Evolutionary conservation across 1,140 invertebrate genomes (phyloP).

Genomic region (Bathynomus jamesi): DNA sequence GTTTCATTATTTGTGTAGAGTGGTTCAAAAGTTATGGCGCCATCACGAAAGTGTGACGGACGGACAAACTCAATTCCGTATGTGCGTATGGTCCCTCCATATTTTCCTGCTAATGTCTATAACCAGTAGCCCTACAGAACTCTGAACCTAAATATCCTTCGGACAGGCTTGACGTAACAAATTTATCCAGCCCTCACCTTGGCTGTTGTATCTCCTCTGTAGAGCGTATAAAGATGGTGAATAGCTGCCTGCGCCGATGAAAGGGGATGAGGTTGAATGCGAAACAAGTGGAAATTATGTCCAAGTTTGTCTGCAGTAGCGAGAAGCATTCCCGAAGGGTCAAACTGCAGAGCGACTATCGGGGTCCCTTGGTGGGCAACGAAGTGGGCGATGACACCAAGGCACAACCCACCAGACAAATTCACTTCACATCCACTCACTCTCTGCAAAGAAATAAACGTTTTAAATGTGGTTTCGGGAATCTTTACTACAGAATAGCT

Average conservation of each 20-base stretch:
- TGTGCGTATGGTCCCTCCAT: too few species aligned
- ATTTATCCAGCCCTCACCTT: too few species aligned
- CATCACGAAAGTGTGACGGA: too few species aligned
- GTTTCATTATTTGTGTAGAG: too few species aligned
- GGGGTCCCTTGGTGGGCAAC: slow-evolving; percentile 79
- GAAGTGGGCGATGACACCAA: slow-evolving; percentile 82
- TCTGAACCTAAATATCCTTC: too few species aligned
- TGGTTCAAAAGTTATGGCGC: too few species aligned
- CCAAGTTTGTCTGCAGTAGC: slow-evolving; percentile 88
- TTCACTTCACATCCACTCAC: slow-evolving; percentile 32
- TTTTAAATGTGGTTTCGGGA: too few species aligned
- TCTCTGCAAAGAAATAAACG: slow-evolving; percentile 6
- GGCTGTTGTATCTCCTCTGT: slow-evolving; percentile 71
- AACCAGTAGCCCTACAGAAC: too few species aligned
- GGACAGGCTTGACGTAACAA: too few species aligned
- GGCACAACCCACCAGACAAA: slow-evolving; percentile 11
- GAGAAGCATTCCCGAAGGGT: slow-evolving; percentile 80
- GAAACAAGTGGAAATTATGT: slow-evolving; percentile 92
- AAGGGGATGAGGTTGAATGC: slow-evolving; percentile 84
- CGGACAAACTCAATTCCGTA: too few species aligned
- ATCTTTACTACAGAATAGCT: too few species aligned
- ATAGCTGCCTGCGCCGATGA: slow-evolving; percentile 79
- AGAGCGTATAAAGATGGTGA: slow-evolving; percentile 91
- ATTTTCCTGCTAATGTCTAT: too few species aligned
- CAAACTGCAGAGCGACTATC: slow-evolving; percentile 83